Evolutionary conservation across 1,140 invertebrate genomes (phyloP).

Genomic region (Macrobrachium rosenbergii): DNA sequence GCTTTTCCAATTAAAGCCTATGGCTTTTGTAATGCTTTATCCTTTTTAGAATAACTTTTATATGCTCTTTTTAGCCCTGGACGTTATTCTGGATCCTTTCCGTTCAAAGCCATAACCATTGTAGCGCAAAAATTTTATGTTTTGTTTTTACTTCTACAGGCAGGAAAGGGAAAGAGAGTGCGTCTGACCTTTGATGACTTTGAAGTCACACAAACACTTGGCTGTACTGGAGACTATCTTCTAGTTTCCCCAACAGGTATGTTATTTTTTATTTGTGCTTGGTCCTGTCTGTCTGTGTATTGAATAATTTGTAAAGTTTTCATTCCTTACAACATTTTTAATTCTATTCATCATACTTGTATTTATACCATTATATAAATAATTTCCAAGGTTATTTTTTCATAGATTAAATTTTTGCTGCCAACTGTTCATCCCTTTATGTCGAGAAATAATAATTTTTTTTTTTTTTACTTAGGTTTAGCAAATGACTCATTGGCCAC

Average conservation of each 20-base stretch:
- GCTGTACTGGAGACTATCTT: slow-evolving; percentile 43
- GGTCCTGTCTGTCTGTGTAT: too few relatives aligned
- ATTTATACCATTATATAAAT: too few relatives aligned
- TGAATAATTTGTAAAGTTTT: too few relatives aligned
- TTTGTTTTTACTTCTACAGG: not conserved
- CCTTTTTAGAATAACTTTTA: too few relatives aligned
- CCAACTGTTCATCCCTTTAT: too few relatives aligned
- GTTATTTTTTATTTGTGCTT: not conserved
- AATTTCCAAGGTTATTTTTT: too few relatives aligned
- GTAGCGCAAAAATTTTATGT: not conserved
- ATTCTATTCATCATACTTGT: not conserved
- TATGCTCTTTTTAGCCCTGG: too few relatives aligned
- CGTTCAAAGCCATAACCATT: not conserved
- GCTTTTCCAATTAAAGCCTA: too few relatives aligned
- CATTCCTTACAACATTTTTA: not conserved
- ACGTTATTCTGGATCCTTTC: not conserved
- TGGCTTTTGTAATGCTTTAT: too few relatives aligned
- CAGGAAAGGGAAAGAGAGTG: slow-evolving; percentile 48
- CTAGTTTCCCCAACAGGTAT: slow-evolving; percentile 37
- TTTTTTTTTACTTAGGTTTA: not conserved
- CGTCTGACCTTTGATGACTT: slow-evolving; percentile 48
- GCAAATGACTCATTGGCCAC: slow-evolving; percentile 33
- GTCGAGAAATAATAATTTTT: too few relatives aligned
- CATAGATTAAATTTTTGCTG: too few relatives aligned
- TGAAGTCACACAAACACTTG: slow-evolving; percentile 35